These are phyloP conservation scores for Myotis planiceps DNA, from an alignment of 2,797 vertebrate genomes.

Conservation along the genomic window DNA sequence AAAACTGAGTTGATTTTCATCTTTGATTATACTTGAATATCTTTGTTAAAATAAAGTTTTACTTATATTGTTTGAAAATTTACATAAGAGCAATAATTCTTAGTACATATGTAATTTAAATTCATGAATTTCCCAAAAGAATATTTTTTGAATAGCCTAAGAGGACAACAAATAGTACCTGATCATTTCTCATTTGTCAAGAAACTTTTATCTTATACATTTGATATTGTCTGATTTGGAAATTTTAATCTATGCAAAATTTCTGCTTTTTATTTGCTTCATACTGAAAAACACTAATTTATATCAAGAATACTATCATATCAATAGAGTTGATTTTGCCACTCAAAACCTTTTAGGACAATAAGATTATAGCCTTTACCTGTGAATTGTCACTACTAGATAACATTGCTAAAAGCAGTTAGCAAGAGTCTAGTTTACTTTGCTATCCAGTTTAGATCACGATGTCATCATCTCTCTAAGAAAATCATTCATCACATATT, in stretches of 20 bases:
- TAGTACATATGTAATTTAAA: not conserved
- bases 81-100: not conserved
- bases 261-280: not conserved
- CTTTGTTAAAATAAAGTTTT: not conserved
- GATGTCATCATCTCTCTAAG: not conserved
- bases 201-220: not conserved
- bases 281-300: not conserved
- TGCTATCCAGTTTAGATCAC: not conserved
- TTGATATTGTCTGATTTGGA: not conserved
- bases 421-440: not conserved
- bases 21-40: not conserved
- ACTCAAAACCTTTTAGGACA: not conserved
- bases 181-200: not conserved
- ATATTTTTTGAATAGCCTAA: not conserved
- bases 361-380: not conserved
- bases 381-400: not conserved
- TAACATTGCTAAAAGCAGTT: not conserved
- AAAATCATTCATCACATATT: not conserved
- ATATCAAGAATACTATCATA: not conserved
- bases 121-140: not conserved
- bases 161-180: not conserved
- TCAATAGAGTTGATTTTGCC: not conserved
- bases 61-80: not conserved
- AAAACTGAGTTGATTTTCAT: not conserved
- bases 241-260: not conserved